Evolutionary conservation across 2,797 vertebrate genomes (phyloP).

Genomic region (Mallotus villosus): DNA sequence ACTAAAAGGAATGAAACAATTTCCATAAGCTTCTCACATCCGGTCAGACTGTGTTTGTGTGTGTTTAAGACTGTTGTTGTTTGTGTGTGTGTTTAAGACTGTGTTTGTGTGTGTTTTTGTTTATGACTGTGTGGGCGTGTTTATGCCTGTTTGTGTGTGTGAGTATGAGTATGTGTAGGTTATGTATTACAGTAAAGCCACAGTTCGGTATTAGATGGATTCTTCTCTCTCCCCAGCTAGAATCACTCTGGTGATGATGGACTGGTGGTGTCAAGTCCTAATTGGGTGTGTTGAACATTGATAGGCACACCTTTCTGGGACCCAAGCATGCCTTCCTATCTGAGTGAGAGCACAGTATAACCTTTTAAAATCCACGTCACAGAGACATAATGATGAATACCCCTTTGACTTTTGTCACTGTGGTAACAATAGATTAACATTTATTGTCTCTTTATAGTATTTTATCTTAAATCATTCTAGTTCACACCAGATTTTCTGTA

Average conservation of each 20-base stretch:
- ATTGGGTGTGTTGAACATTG: slow-evolving; percentile 71
- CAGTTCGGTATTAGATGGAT: slow-evolving; percentile 69
- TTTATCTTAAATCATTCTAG: slow-evolving; percentile 23
- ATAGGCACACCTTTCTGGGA: slow-evolving; percentile 64
- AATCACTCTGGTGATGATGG: slow-evolving; percentile 74
- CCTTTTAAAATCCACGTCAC: slow-evolving; percentile 49
- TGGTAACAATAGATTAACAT: not conserved
- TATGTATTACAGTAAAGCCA: slow-evolving; percentile 67
- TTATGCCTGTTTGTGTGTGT: not conserved
- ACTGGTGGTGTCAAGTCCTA: slow-evolving; percentile 71
- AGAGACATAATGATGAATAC: slow-evolving; percentile 27
- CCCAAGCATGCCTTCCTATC: slow-evolving; percentile 55
- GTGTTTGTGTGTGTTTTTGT: slow-evolving; percentile 31
- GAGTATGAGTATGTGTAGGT: slow-evolving; percentile 52
- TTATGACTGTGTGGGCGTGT: slow-evolving; percentile 19
- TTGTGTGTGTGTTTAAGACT: slow-evolving; percentile 37
- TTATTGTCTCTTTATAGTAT: slow-evolving; percentile 30
- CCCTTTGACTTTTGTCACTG: not conserved
- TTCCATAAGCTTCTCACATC: slow-evolving; percentile 48
- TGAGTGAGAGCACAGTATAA: slow-evolving; percentile 42
- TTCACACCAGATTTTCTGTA: slow-evolving; percentile 39
- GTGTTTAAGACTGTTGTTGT: slow-evolving; percentile 19
- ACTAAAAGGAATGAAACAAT: slow-evolving; percentile 75
- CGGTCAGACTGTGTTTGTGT: slow-evolving; percentile 14
- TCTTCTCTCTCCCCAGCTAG: slow-evolving; percentile 58